Evolutionary conservation across 2,888 invertebrate genomes (phyloP), one percentile per base, ranked within the genome.

Genomic region (Nomada ruficornis): DNA sequence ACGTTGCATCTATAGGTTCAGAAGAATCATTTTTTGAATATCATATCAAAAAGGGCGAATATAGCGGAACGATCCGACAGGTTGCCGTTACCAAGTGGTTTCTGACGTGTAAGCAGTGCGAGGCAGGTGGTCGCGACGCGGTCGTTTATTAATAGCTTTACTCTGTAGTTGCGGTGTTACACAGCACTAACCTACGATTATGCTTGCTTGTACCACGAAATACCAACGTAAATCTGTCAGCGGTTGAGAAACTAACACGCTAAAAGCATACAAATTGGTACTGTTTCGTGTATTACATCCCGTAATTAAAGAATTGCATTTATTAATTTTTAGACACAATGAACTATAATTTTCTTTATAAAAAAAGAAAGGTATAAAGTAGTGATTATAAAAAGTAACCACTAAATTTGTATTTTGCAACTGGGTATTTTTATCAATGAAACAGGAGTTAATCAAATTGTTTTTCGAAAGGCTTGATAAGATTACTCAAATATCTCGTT

Each of bases 21-120:
- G n/a, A 54, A 29, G 67, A 57, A 55, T 75, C 26, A 11, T 29
- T 20, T 23, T 47, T 20, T 4, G 0, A 20, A 13, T 2, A 23
- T 44, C 55, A 44, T 64, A 36, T 36, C 29, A 29, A 26, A 50
- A 60, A 29, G 20, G 10, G 57, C 36, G 9, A 68, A 59, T 26
- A 23, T 52, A 69, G 18, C 64, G 63, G 68, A 57, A 64, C 59
- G 77, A 87, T 87, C 87, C 89, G 88, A 91, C 91, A 91, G 91
- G 91, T 91, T 90, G 91, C 75, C 86, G 87, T 79, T 76, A 87
- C 89, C 91, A 91, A 91, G 92, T 92, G 91, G 92, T 91, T 86
- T 68, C 82, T 77, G 83, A 83, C 84, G 84, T 80, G 29, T 67
- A 82, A 67, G 75, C 80, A 60, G 70, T 65, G 67, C 73, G 82